Evolutionary conservation across 64 coral and sea anemone species (phyloP).

Genomic region (Pachyseris speciosa): DNA sequence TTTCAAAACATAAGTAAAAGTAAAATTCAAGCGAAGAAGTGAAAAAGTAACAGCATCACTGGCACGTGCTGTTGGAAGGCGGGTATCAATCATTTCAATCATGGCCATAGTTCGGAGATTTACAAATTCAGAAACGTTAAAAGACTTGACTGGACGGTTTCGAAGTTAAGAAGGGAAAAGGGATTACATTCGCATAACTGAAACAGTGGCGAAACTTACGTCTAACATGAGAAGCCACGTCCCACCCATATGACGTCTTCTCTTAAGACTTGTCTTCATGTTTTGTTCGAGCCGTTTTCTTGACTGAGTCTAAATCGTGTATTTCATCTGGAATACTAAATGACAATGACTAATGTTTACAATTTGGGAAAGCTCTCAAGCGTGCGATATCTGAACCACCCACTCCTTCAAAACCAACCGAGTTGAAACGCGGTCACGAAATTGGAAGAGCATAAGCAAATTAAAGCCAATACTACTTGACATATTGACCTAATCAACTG

Average conservation of each 20-base stretch:
- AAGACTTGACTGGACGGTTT: background rate
- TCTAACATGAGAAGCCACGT: slow-evolving; percentile 31
- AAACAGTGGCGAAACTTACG: background rate
- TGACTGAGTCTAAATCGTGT: background rate
- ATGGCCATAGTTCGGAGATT: too few species aligned
- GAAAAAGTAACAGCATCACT: too few species aligned
- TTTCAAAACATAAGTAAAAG: too few species aligned
- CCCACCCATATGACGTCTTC: slow-evolving; percentile 28
- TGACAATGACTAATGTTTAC: background rate
- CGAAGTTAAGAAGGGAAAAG: background rate
- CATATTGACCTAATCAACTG: background rate
- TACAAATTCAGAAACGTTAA: too few species aligned
- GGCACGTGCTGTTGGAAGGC: too few species aligned
- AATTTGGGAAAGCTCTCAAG: background rate
- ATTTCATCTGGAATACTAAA: background rate
- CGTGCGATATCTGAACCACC: slow-evolving; percentile 6
- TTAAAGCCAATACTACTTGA: background rate
- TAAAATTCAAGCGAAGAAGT: too few species aligned
- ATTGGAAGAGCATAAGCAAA: background rate
- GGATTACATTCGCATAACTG: background rate
- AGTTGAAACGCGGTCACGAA: slow-evolving; percentile 9
- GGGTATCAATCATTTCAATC: too few species aligned
- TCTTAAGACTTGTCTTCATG: slow-evolving; percentile 19
- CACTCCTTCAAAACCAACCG: background rate
- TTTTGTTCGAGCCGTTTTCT: background rate